Base-by-base conservation (phyloP, 2,888 invertebrate species). In the Metallyticus violacea region DNA sequence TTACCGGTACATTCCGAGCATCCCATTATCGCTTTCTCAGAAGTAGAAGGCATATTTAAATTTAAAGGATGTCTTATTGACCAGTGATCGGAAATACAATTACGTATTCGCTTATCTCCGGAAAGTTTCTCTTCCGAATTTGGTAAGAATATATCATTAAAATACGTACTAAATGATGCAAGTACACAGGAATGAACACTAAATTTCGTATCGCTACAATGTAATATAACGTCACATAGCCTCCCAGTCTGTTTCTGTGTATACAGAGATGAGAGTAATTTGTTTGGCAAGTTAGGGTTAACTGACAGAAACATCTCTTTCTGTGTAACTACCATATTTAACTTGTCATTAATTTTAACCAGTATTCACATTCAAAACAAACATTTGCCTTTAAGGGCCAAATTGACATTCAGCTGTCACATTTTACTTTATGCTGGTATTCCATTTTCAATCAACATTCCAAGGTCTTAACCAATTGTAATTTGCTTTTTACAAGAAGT, bases 141-240 rank as follows among this genome's bases (percentile, higher is more conserved):
- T 29, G 79, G 79, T n/a, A 79, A 5, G 15, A 79, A 40, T 7
- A 29, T 81, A 15, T 85, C 76, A n/a, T 81, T 82, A 7, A 85
- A 88, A 29, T 77, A 88, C 7, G 88, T 85, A 30, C 87, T 87
- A 28, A 87, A 88, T 4, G 87, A 81, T 5, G 88, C 88, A 7
- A 88, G 62, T 26, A 88, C 88, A 80, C 88, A 87, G 5, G 86
- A 85, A 77, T 88, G 88, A 2, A 85, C 86, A 62, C 80, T 81
- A n/a, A 85, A 86, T 25, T 82, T 78, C 22, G 77, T 29, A 76
- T 84, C 87, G 1, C 85, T 86, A 40, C 87, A 81, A 79, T 81
- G 85, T 26, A 88, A 62, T 6, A 76, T 40, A 9, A 88, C 85
- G 26, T 88, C 87, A 79, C 88, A 88, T 78, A 81, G 86, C 80